Percentiles rank a stretch among this genome's conserved stretches.
These are phyloP conservation scores for Mystacides longicornis DNA, from an alignment of 2,888 invertebrate genomes.

Conservation along the genomic window DNA sequence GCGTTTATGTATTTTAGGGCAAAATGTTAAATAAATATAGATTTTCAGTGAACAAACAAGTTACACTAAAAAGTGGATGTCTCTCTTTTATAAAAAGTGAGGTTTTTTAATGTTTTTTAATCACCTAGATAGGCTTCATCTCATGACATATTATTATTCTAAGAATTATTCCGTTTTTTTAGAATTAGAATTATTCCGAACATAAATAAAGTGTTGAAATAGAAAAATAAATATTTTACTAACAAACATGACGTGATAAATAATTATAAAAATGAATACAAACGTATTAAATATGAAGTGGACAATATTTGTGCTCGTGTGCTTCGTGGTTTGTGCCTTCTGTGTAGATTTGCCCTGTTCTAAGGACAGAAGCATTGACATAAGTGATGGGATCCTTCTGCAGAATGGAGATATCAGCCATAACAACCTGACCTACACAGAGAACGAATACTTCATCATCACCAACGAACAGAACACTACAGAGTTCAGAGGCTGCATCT, in stretches of 20 bases:
- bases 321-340: not conserved
- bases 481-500: slow-evolving; percentile 37
- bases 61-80: no score
- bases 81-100: no score
- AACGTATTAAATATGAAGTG: not conserved
- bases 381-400: slow-evolving; percentile 30
- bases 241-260: not conserved
- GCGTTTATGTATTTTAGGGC: no score
- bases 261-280: not conserved
- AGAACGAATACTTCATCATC: not conserved
- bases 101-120: no score
- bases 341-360: not conserved
- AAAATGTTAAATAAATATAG: no score
- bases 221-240: no score
- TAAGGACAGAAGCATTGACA: slow-evolving; percentile 24
- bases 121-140: no score
- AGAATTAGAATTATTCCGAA: no score
- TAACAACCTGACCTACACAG: slow-evolving; percentile 32
- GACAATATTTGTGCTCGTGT: not conserved
- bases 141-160: no score
- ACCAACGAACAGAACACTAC: slow-evolving; percentile 29
- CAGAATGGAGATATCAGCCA: slow-evolving; percentile 33
- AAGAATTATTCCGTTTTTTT: no score
- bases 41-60: no score
- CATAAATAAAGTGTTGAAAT: no score